These are phyloP conservation scores for Zootoca vivipara DNA, from an alignment of 2,113 vertebrate genomes.

Conservation along the genomic window DNA sequence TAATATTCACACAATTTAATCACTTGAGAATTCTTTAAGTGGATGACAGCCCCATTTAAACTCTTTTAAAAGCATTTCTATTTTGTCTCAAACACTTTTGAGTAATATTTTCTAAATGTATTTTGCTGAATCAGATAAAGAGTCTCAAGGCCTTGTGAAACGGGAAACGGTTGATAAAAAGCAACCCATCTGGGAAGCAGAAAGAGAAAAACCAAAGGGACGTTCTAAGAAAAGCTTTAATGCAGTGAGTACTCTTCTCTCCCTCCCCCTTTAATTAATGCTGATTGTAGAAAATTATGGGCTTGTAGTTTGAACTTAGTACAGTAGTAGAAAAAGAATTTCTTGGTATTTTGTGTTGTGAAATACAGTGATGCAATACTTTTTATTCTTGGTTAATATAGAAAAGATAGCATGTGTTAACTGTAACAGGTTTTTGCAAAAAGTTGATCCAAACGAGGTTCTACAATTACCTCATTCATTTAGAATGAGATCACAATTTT, in stretches of 20 bases:
- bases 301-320: neutral
- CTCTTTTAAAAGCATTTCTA: neutral
- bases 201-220: constrained; percentile 87
- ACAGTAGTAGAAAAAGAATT: neutral
- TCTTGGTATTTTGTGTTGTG: neutral
- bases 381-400: neutral
- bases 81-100: neutral
- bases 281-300: neutral
- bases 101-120: neutral
- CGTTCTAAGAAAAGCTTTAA: constrained; percentile 84
- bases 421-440: neutral
- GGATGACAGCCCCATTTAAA: neutral
- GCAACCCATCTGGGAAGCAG: constrained; percentile 76
- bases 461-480: neutral
- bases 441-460: neutral
- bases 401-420: neutral
- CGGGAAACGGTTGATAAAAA: constrained; percentile 82
- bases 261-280: no score
- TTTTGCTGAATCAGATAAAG: constrained; percentile 78
- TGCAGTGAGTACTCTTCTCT: constrained; percentile 71
- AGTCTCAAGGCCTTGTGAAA: constrained; percentile 77
- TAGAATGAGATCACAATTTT: neutral
- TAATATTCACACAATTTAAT: neutral
- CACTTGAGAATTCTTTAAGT: neutral
- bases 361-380: neutral